Evolutionary conservation across 2,797 vertebrate species (phyloP).

Genomic region (Poecilia gillii): DNA sequence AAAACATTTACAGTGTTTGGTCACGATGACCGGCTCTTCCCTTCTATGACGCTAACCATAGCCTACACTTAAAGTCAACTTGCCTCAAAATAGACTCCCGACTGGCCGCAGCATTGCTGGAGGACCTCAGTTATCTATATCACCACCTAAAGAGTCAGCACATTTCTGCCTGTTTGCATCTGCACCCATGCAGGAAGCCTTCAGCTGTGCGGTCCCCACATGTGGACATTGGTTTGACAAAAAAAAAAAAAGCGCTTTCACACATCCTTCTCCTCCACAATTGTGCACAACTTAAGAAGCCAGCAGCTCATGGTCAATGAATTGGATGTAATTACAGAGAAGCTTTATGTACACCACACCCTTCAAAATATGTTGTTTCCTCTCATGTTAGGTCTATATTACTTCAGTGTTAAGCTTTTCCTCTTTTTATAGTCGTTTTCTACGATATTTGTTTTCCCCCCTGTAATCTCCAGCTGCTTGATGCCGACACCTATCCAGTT

Average conservation of each 20-base stretch:
- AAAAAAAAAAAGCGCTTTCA: constrained; percentile 8
- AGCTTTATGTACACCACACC: constrained; percentile 53
- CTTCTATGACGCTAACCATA: constrained; percentile 48
- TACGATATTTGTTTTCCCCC: neutral
- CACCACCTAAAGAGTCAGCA: constrained; percentile 57
- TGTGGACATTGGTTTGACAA: constrained; percentile 47
- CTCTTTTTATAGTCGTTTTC: neutral
- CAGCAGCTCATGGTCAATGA: constrained; percentile 51
- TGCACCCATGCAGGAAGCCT: constrained; percentile 39
- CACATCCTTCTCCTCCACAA: constrained; percentile 7
- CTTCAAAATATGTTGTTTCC: constrained; percentile 45
- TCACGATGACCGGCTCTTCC: constrained; percentile 34
- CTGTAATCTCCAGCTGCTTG: neutral
- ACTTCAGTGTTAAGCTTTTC: neutral
- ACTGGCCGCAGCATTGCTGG: constrained; percentile 51
- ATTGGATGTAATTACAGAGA: constrained; percentile 65
- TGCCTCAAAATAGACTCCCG: constrained; percentile 64
- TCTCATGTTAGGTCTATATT: constrained; percentile 28
- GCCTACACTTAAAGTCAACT: constrained; percentile 65
- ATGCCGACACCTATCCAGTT: constrained; percentile 41
- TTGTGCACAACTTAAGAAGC: constrained; percentile 43
- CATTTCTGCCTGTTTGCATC: constrained; percentile 61
- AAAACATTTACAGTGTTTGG: constrained; percentile 38
- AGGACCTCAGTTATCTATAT: constrained; percentile 69
- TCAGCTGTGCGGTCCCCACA: constrained; percentile 46